Percentiles rank a stretch among this genome's conserved stretches.
Conservation (phyloP, 2,888 invertebrate species). For the Drosophila hamatofila region DNA sequence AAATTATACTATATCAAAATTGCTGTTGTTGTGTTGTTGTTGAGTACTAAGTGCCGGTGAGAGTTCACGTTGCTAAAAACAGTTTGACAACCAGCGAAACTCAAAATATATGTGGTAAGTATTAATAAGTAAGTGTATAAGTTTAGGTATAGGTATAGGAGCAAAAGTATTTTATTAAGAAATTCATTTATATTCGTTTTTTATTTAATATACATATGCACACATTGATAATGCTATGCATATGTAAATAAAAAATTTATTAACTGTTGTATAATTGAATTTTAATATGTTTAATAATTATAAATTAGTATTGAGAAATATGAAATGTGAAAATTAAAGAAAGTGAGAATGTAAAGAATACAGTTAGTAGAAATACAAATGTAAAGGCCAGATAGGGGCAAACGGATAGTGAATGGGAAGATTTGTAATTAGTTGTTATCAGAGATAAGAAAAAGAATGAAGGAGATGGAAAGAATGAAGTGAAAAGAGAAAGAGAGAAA, state of each 20-base stretch:
- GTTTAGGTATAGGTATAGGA: neutral
- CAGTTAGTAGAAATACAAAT: neutral
- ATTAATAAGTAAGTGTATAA: neutral
- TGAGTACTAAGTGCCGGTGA: slow-evolving; percentile 9
- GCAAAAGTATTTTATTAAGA: neutral
- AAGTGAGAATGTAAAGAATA: neutral
- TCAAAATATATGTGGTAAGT: slow-evolving; percentile 2
- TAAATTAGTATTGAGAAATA: neutral
- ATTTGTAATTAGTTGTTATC: neutral
- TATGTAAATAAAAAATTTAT: neutral
- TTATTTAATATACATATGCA: neutral
- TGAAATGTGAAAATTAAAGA: neutral
- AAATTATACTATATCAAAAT: neutral
- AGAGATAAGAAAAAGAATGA: no score
- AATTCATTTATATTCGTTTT: neutral
- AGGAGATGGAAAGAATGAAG: neutral
- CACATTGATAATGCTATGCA: neutral
- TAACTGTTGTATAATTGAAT: neutral
- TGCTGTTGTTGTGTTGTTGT: neutral
- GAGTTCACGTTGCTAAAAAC: slow-evolving; percentile 40
- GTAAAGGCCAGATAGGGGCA: neutral
- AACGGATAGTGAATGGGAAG: neutral
- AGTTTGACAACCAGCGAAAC: slow-evolving; percentile 16
- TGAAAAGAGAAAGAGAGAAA: neutral
- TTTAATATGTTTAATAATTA: neutral